These are phyloP conservation scores for Lepidocyrtoides sp. DNA, from an alignment of 2,888 invertebrate species.

Conservation along the genomic window DNA sequence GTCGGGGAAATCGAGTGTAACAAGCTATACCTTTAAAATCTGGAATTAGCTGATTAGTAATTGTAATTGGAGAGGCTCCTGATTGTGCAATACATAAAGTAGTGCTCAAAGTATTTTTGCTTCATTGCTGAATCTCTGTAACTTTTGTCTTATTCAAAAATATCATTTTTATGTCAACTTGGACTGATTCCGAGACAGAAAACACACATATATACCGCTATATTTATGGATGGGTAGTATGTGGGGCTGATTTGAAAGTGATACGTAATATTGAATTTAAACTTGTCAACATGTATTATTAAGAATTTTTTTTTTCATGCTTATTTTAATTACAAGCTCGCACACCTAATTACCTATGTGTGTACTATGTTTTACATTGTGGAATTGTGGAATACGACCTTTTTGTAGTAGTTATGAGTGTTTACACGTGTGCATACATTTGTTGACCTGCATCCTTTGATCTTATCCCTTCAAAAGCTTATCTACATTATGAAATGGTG, in stretches of 20 bases:
- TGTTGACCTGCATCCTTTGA: not conserved
- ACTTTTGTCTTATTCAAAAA: not conserved
- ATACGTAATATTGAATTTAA: no score
- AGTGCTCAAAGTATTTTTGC: conserved; percentile 32
- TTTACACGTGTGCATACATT: no score
- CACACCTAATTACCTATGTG: no score
- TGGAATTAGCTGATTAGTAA: not conserved
- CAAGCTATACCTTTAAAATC: not conserved
- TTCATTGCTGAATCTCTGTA: conserved; percentile 28
- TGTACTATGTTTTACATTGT: no score
- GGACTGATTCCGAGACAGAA: conserved; percentile 6
- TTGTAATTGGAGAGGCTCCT: not conserved
- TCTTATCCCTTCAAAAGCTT: not conserved
- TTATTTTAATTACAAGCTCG: no score
- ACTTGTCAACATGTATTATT: no score
- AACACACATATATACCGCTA: not conserved
- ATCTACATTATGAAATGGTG: not conserved
- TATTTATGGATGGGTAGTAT: no score
- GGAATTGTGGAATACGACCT: no score
- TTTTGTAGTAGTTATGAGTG: no score
- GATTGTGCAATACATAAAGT: not conserved
- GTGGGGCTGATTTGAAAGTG: not conserved
- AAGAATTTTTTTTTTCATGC: no score
- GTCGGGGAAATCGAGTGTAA: conserved; percentile 63
- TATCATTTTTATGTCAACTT: conserved; percentile 17